A percentile compares a stretch with the other conserved stretches of the same genome.
Evolutionary conservation across 92 coral and sea anemone species (phyloP).

Genomic region (Porites evermanni): DNA sequence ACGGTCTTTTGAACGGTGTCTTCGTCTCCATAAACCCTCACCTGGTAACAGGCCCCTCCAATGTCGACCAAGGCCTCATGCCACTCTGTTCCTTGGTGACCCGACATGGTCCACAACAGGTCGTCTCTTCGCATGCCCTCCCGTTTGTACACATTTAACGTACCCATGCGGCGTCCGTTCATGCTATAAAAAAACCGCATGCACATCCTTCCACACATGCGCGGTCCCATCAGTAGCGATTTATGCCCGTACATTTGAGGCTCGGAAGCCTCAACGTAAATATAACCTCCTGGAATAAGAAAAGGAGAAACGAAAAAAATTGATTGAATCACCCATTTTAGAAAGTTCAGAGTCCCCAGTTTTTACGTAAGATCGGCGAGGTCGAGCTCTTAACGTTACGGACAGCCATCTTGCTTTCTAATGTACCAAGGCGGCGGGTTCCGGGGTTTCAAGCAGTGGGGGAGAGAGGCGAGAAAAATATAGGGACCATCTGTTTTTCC

Average conservation of each 20-base stretch:
- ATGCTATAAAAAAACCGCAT: conserved; percentile 85
- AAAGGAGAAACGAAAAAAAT: background rate
- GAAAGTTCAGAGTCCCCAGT: too few relatives aligned
- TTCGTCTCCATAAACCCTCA: background rate
- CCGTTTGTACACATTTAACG: conserved; percentile 71
- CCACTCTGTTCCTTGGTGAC: conserved; percentile 83
- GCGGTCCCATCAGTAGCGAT: conserved; percentile 87
- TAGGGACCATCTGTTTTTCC: too few relatives aligned
- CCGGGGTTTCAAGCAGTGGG: too few relatives aligned
- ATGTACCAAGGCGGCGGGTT: too few relatives aligned
- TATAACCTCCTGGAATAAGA: conserved; percentile 59
- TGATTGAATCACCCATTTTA: too few relatives aligned
- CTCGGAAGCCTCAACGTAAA: conserved; percentile 78
- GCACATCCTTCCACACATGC: conserved; percentile 82
- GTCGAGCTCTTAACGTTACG: too few relatives aligned
- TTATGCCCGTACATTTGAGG: conserved; percentile 55
- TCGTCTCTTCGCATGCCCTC: conserved; percentile 74
- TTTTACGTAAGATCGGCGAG: too few relatives aligned
- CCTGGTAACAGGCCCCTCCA: conserved; percentile 88
- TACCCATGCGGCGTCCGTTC: conserved; percentile 80
- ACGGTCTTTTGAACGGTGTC: too few relatives aligned
- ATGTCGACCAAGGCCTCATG: conserved; percentile 84
- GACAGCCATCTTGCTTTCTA: too few relatives aligned
- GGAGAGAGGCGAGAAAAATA: too few relatives aligned
- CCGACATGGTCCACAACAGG: conserved; percentile 78